Conservation (phyloP, 2,888 invertebrate genomes). For the Acheta domesticus region DNA sequence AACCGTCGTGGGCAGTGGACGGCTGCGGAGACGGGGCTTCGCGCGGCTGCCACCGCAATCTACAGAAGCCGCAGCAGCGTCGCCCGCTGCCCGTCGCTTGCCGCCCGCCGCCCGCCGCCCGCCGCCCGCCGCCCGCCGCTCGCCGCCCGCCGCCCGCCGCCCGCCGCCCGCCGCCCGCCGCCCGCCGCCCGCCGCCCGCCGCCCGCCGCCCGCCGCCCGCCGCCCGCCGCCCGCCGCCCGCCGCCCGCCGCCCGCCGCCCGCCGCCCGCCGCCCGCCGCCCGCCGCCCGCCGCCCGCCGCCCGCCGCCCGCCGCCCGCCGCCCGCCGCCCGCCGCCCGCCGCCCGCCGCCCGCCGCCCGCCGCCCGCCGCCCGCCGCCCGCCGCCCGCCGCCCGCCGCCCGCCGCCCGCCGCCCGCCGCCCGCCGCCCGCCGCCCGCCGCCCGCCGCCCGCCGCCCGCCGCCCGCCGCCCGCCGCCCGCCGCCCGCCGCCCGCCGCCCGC, state of each 20-base stretch:
- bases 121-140: no score
- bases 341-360: background rate
- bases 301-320: background rate
- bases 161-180: no score
- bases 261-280: background rate
- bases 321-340: background rate
- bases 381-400: background rate
- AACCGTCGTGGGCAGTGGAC: no score
- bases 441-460: background rate
- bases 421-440: background rate
- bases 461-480: background rate
- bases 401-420: background rate
- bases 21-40: background rate
- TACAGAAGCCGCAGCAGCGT: conserved; percentile 4
- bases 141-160: no score
- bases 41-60: background rate
- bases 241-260: background rate
- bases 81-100: background rate
- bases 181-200: background rate
- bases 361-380: background rate
- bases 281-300: background rate
- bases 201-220: background rate
- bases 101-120: no score
- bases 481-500: no score
- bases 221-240: background rate